Conservation (phyloP, 2,888 invertebrate species). For the Mactromeris polynyma region DNA sequence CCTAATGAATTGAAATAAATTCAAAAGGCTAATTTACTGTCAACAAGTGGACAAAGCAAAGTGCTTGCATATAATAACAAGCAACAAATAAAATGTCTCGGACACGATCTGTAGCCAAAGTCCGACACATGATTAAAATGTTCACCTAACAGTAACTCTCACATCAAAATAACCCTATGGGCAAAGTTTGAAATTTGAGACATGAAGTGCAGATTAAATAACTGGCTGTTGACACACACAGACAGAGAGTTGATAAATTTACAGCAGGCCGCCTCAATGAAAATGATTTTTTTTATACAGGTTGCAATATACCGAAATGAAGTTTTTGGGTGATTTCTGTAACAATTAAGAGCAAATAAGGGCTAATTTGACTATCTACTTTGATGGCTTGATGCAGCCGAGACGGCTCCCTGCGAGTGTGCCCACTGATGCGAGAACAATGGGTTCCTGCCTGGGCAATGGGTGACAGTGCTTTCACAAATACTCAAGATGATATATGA, state of each 20-base stretch:
- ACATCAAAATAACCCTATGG: background rate
- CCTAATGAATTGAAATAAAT: conserved; percentile 48
- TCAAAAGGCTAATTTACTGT: conserved; percentile 38
- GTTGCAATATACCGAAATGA: no score
- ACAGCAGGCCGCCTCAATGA: no score
- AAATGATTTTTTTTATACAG: no score
- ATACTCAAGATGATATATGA: no score
- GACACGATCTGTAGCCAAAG: background rate
- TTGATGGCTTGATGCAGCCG: no score
- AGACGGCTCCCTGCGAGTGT: no score
- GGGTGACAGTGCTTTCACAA: no score
- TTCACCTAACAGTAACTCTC: background rate
- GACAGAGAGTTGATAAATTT: background rate
- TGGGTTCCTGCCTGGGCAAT: no score
- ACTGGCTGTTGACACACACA: background rate
- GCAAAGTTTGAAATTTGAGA: conserved; percentile 9
- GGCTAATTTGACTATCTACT: no score
- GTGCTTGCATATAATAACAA: conserved; percentile 2
- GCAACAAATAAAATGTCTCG: background rate
- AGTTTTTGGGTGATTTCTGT: no score
- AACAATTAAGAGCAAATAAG: no score
- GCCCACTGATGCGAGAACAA: no score
- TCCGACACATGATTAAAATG: conserved; percentile 11
- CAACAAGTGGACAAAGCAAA: conserved; percentile 36
- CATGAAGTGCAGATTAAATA: conserved; percentile 17